Evolutionary conservation across 2,113 vertebrate genomes (phyloP).

Genomic region (Raja brachyura): DNA sequence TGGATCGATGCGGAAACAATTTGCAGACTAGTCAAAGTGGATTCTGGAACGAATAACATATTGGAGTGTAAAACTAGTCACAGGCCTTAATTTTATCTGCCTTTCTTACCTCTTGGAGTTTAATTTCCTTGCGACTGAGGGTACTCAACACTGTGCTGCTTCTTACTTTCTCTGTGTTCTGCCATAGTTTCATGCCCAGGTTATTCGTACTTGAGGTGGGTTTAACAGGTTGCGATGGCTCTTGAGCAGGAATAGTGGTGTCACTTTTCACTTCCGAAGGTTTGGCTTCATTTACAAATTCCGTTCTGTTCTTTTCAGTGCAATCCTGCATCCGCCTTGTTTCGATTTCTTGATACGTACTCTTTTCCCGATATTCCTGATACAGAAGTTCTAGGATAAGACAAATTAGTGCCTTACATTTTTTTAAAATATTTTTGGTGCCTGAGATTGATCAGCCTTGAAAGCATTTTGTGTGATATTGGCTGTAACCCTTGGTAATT

Average conservation of each 20-base stretch:
- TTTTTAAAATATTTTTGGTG: background rate
- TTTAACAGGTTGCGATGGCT: conserved; percentile 45
- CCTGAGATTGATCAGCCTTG: background rate
- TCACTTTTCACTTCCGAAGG: conserved; percentile 59
- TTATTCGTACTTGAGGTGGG: conserved; percentile 57
- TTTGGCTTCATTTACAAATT: conserved; percentile 46
- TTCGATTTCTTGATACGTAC: conserved; percentile 86
- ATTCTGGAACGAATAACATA: background rate
- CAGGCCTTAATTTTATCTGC: background rate
- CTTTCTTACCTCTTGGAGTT: conserved; percentile 79
- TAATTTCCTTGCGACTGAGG: conserved; percentile 74
- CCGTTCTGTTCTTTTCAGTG: conserved; percentile 40
- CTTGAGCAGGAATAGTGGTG: conserved; percentile 45
- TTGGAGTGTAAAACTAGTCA: background rate
- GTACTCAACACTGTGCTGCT: conserved; percentile 70
- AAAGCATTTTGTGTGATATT: background rate
- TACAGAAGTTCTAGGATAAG: conserved; percentile 72
- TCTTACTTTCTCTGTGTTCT: conserved; percentile 80
- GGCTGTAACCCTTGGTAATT: too few species aligned
- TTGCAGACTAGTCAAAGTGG: background rate
- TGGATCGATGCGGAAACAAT: background rate
- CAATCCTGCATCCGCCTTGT: conserved; percentile 73
- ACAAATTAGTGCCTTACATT: background rate
- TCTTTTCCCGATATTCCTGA: conserved; percentile 91
- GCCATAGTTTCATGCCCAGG: conserved; percentile 74